Evolutionary conservation across 1,140 invertebrate genomes (phyloP).

Genomic region (Apis laboriosa): DNA sequence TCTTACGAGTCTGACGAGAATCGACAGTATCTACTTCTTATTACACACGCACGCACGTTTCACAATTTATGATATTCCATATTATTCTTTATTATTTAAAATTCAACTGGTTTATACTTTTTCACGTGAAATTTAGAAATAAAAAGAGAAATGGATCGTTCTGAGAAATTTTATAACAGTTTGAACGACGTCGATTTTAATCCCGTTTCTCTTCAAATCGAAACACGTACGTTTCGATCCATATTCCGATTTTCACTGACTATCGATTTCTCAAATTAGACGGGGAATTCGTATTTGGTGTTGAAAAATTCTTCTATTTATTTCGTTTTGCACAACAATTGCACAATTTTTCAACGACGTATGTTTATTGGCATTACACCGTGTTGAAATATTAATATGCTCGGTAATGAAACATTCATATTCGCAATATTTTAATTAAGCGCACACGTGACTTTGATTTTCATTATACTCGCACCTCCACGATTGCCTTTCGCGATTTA

Average conservation of each 20-base stretch:
- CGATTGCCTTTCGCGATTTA: conserved; percentile 20
- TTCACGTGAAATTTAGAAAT: neutral
- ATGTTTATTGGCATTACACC: neutral
- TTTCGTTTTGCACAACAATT: neutral
- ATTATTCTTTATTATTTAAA: neutral
- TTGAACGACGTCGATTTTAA: neutral
- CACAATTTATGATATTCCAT: neutral
- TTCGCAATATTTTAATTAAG: conserved; percentile 35
- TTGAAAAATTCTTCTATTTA: too few relatives aligned
- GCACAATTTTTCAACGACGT: neutral
- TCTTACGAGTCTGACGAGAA: conserved; percentile 62
- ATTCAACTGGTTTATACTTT: neutral
- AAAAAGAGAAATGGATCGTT: too few relatives aligned
- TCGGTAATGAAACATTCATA: conserved; percentile 12
- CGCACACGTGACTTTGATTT: conserved; percentile 37
- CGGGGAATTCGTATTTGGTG: neutral
- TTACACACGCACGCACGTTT: neutral
- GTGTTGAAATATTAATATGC: conserved; percentile 5
- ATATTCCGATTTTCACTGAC: neutral
- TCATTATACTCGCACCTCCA: conserved; percentile 7
- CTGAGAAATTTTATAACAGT: neutral
- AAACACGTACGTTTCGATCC: neutral
- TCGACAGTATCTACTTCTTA: conserved; percentile 63
- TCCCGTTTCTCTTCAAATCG: neutral
- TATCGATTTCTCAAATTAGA: neutral